Evolutionary conservation across 1,140 invertebrate species (phyloP).

Genomic region (Ostrea denselamellosa): DNA sequence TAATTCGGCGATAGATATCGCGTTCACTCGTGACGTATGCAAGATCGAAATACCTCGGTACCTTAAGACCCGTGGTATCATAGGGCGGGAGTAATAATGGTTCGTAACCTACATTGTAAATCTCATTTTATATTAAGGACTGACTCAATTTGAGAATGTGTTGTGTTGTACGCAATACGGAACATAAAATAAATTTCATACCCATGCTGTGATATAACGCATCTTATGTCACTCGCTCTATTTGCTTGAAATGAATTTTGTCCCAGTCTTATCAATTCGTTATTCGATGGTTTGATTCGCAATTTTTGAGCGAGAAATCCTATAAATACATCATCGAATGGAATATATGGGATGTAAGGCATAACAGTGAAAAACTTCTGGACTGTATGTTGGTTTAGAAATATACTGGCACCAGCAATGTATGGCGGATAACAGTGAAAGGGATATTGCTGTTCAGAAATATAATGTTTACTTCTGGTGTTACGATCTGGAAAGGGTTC

Average conservation of each 20-base stretch:
- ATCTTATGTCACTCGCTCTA: not conserved
- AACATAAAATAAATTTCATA: not conserved
- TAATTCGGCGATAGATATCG: too few relatives aligned
- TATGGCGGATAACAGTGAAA: slow-evolving; percentile 51
- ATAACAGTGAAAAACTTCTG: slow-evolving; percentile 47
- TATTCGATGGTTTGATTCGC: slow-evolving; percentile 4
- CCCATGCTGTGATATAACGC: not conserved
- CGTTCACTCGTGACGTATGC: too few relatives aligned
- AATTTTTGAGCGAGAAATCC: slow-evolving; percentile 52
- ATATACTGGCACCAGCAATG: slow-evolving; percentile 51
- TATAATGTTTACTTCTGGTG: slow-evolving; percentile 43
- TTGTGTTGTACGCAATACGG: slow-evolving; percentile 6
- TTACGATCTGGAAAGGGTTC: slow-evolving; percentile 35
- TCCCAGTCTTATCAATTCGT: not conserved
- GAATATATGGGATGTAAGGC: slow-evolving; percentile 44
- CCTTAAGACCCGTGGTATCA: too few relatives aligned
- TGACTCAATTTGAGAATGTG: not conserved
- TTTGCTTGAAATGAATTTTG: not conserved
- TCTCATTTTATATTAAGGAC: not conserved
- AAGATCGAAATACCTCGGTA: too few relatives aligned
- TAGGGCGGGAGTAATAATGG: too few relatives aligned
- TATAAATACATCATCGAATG: slow-evolving; percentile 52
- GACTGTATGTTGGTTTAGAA: slow-evolving; percentile 24
- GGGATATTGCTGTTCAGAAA: slow-evolving; percentile 48
- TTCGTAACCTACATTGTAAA: too few relatives aligned